Percentiles rank a stretch among this genome's conserved stretches.
phyloP scores from a whole-genome alignment of 2,797 vertebrate species.

The Orestias chungarensis region DNA sequence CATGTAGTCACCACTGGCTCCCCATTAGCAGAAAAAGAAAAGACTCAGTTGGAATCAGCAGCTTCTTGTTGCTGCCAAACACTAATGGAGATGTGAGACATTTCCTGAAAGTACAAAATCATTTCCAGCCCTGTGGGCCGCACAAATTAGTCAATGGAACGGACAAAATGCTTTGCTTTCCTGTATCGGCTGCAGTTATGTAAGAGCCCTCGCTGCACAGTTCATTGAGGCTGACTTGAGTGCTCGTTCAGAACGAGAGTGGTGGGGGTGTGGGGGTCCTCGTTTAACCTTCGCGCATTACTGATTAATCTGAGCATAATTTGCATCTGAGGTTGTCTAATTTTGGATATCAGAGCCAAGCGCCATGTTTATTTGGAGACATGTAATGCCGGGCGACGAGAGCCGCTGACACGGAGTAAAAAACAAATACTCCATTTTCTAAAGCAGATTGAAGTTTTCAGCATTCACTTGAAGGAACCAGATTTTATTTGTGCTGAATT shows the following conservation, averaged over 20 bases:
- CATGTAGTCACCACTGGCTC: constrained; percentile 15
- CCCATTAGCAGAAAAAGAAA: constrained; percentile 25
- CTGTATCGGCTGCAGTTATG: constrained; percentile 48
- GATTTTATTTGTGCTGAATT: constrained; percentile 54
- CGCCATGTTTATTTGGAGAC: constrained; percentile 52
- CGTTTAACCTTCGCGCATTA: constrained; percentile 65
- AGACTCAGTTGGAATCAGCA: constrained; percentile 34
- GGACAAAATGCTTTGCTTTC: constrained; percentile 46
- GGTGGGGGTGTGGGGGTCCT: constrained; percentile 53
- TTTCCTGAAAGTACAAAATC: constrained; percentile 33
- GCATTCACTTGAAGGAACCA: constrained; percentile 30
- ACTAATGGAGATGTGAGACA: constrained; percentile 32
- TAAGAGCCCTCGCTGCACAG: constrained; percentile 44
- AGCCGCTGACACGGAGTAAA: constrained; percentile 29
- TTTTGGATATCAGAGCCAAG: constrained; percentile 54
- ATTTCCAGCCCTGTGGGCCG: constrained; percentile 28
- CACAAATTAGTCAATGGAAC: constrained; percentile 50
- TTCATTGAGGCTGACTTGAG: constrained; percentile 48
- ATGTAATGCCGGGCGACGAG: constrained; percentile 29
- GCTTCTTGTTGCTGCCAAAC: constrained; percentile 26
- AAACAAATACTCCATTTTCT: constrained; percentile 56
- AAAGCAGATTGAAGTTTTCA: constrained; percentile 62
- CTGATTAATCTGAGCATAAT: constrained; percentile 68
- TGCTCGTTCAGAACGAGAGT: constrained; percentile 39
- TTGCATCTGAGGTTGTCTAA: constrained; percentile 72